A percentile compares a stretch with the other conserved stretches of the same genome.
phyloP scores from a whole-genome alignment of 2,888 invertebrate genomes.

The Aromia moschata region DNA sequence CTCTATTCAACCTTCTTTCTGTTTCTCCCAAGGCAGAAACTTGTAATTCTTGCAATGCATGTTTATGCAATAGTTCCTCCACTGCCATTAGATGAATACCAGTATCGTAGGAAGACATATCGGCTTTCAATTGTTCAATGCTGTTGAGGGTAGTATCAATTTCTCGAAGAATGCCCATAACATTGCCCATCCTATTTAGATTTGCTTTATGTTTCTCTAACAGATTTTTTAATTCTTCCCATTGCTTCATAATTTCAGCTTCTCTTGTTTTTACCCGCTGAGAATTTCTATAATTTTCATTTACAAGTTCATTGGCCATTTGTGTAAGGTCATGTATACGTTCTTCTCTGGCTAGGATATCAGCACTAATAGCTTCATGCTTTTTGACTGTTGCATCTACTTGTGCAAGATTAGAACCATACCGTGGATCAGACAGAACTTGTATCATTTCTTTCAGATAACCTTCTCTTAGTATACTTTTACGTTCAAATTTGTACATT shows the following conservation, averaged over 20 bases:
- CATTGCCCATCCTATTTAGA: slow-evolving; percentile 79
- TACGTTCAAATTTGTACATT: slow-evolving; percentile 95
- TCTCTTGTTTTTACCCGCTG: slow-evolving; percentile 74
- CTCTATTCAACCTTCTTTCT: slow-evolving; percentile 78
- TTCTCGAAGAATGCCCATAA: slow-evolving; percentile 90
- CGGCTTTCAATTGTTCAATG: slow-evolving; percentile 83
- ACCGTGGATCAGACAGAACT: slow-evolving; percentile 90
- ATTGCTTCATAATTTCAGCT: slow-evolving; percentile 81
- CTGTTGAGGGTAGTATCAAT: slow-evolving; percentile 89
- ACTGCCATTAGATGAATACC: slow-evolving; percentile 95
- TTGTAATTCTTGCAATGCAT: slow-evolving; percentile 91
- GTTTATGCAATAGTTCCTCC: slow-evolving; percentile 93
- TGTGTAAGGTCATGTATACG: slow-evolving; percentile 92
- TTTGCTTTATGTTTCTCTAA: slow-evolving; percentile 85
- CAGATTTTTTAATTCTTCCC: slow-evolving; percentile 85
- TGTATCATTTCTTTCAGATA: slow-evolving; percentile 98
- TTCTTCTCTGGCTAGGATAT: slow-evolving; percentile 92
- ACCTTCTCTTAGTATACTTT: slow-evolving; percentile 92
- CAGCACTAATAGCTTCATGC: slow-evolving; percentile 97
- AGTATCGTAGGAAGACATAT: slow-evolving; percentile 81
- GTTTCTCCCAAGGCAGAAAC: slow-evolving; percentile 88
- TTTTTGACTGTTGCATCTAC: slow-evolving; percentile 98
- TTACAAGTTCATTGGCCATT: slow-evolving; percentile 91
- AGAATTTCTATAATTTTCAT: slow-evolving; percentile 91
- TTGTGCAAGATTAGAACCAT: slow-evolving; percentile 89